phyloP scores from a whole-genome alignment of 2,888 invertebrate species.

The Agrotis exclamationis region DNA sequence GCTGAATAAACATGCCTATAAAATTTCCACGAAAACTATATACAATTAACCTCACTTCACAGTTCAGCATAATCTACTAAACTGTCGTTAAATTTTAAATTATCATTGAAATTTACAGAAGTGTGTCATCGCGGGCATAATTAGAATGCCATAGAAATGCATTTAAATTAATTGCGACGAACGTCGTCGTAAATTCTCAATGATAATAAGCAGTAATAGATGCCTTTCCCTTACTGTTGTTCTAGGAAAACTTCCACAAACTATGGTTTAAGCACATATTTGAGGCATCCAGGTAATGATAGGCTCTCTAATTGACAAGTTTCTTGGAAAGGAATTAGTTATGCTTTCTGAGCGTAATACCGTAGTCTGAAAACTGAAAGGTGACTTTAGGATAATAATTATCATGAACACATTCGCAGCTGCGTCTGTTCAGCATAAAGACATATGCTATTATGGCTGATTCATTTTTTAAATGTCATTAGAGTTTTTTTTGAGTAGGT shows the following conservation, averaged over 20 bases:
- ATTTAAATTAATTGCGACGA: slow-evolving; percentile 78
- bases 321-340: slow-evolving; percentile 29
- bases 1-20: background rate
- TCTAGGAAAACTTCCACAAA: slow-evolving; percentile 36
- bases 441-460: background rate
- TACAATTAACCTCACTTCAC: background rate
- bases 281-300: slow-evolving; percentile 23
- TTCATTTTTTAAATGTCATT: background rate
- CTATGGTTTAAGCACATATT: slow-evolving; percentile 12
- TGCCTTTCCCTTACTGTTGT: slow-evolving; percentile 17
- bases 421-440: background rate
- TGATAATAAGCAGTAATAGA: slow-evolving; percentile 69
- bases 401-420: background rate
- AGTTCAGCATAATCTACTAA: slow-evolving; percentile 47
- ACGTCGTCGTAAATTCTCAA: slow-evolving; percentile 67
- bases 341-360: slow-evolving; percentile 11
- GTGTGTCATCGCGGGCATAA: slow-evolving; percentile 65
- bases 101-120: slow-evolving; percentile 58
- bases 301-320: slow-evolving; percentile 25
- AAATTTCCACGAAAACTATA: background rate
- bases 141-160: slow-evolving; percentile 75
- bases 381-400: slow-evolving; percentile 2
- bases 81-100: slow-evolving; percentile 38
- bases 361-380: slow-evolving; percentile 5
- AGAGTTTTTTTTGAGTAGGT: background rate